Evolutionary conservation across 2,888 invertebrate genomes (phyloP), one percentile per base, ranked within the genome.

Genomic region (Ornithoptera alexandrae): DNA sequence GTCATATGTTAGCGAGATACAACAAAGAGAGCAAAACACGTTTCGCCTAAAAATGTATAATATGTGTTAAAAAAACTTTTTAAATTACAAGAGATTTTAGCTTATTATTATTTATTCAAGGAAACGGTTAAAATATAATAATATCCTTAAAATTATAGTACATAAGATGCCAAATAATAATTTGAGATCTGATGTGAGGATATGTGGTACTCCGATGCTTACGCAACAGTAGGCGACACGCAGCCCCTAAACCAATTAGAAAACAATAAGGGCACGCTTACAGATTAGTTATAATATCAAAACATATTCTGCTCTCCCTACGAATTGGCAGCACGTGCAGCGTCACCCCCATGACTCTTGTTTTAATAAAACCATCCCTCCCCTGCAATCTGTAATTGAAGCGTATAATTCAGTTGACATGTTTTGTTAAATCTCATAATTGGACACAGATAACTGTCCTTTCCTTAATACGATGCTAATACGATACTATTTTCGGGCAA

Each of bases 381-480:
- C 83, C 82, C 80, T 77, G 74, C 72, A 70, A 61, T 73, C 65
- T 75, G 82, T 89, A 89, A 92, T 90, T 90, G 89, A 85, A 88
- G 85, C 92, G 89, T 85, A 86, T 90, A 90, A 92, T 90, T 81
- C 83, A 80, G 84, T 79, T 84, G 89, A 91, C 88, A 89, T 90
- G 88, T 91, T 91, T 87, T 87, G 84, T 83, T 87, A 87, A 88
- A 86, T 89, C 90, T 83, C 81, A 84, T 90, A 88, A 90, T 90
- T 89, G 88, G 90, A 89, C 87, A 84, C 79, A 81, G 86, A 80
- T 83, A 79, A 74, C 72, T 77, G 73, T 46, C 53, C 62, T 58
- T 39, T 53, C 36, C 18, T 46, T 60, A 68, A 64, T 64, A 53
- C 59, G 30, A 68, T 68, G 59, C 22, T 68, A 63, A 59, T 68